Evolutionary conservation across 2,888 invertebrate species (phyloP).

Genomic region (Caenorhabditis drosophilae): DNA sequence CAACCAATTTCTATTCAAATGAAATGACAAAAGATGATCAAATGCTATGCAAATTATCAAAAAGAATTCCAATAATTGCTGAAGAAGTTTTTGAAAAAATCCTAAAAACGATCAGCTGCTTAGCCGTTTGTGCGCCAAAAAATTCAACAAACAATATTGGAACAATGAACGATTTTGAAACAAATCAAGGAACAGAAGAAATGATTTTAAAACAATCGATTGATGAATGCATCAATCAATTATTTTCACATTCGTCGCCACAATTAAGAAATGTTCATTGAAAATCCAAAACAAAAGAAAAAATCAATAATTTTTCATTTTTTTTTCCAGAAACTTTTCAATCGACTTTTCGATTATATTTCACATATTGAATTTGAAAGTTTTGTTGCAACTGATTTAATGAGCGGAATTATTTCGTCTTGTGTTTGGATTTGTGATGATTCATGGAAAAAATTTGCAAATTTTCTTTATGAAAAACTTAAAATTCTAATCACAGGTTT

Average conservation of each 20-base stretch:
- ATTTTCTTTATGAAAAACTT: slow-evolving; percentile 24
- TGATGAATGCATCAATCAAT: not conserved
- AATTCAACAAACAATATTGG: slow-evolving; percentile 20
- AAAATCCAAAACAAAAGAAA: too few relatives aligned
- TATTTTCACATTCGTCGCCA: not conserved
- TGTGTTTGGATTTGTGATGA: slow-evolving; percentile 17
- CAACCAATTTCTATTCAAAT: slow-evolving; percentile 7
- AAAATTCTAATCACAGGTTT: slow-evolving; percentile 31
- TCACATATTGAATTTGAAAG: slow-evolving; percentile 26
- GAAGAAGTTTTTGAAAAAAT: slow-evolving; percentile 16
- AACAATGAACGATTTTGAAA: slow-evolving; percentile 14
- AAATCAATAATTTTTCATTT: too few relatives aligned
- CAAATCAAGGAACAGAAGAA: slow-evolving; percentile 14
- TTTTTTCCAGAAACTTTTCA: slow-evolving; percentile 18
- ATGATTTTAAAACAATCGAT: slow-evolving; percentile 4
- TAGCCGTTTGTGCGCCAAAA: slow-evolving; percentile 37
- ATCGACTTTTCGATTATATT: slow-evolving; percentile 25
- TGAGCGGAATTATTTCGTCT: slow-evolving; percentile 18
- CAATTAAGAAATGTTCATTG: not conserved
- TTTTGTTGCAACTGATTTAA: slow-evolving; percentile 27
- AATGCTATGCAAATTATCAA: slow-evolving; percentile 15
- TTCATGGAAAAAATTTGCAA: slow-evolving; percentile 21
- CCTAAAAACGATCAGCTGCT: slow-evolving; percentile 13
- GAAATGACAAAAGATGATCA: slow-evolving; percentile 19
- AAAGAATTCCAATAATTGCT: slow-evolving; percentile 14